phyloP scores from a whole-genome alignment of 1,140 invertebrate species.

The Leptopilina boulardi region DNA sequence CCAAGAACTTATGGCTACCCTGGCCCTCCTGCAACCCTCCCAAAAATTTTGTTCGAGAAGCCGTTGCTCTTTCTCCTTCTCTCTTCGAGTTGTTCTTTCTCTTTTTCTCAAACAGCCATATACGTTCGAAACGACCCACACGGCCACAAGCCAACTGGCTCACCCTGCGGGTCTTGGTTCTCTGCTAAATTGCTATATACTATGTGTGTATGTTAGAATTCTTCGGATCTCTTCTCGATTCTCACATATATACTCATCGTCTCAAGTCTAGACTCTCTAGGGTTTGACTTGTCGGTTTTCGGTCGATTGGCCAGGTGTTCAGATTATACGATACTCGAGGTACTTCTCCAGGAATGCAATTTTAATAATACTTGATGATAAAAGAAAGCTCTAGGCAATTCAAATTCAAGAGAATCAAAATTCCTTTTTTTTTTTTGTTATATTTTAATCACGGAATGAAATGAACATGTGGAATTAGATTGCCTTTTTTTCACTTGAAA shows the following conservation, averaged over 20 bases:
- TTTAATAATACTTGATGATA: not conserved
- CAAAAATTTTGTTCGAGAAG: not conserved
- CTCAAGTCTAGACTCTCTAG: constrained; percentile 29
- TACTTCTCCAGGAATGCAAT: constrained; percentile 23
- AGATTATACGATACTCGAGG: constrained; percentile 31
- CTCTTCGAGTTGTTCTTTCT: not conserved
- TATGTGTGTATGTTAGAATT: constrained; percentile 10
- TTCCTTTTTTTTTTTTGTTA: not conserved
- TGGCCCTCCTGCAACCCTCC: not conserved
- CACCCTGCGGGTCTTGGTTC: constrained; percentile 20
- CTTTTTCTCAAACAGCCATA: constrained; percentile 27
- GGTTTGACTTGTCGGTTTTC: constrained; percentile 32
- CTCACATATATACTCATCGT: not conserved
- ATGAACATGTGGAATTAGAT: no score
- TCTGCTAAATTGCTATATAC: constrained; percentile 8
- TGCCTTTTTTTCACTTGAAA: no score
- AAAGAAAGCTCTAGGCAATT: not conserved
- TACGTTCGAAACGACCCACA: constrained; percentile 15
- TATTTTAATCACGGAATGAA: no score
- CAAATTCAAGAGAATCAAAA: not conserved
- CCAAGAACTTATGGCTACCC: constrained; percentile 24
- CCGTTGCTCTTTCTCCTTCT: not conserved
- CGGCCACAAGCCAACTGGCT: constrained; percentile 15
- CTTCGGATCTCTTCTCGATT: constrained; percentile 8
- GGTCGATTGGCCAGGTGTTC: constrained; percentile 33